phyloP scores from a whole-genome alignment of 2,113 vertebrate species.

The Rattus rattus region DNA sequence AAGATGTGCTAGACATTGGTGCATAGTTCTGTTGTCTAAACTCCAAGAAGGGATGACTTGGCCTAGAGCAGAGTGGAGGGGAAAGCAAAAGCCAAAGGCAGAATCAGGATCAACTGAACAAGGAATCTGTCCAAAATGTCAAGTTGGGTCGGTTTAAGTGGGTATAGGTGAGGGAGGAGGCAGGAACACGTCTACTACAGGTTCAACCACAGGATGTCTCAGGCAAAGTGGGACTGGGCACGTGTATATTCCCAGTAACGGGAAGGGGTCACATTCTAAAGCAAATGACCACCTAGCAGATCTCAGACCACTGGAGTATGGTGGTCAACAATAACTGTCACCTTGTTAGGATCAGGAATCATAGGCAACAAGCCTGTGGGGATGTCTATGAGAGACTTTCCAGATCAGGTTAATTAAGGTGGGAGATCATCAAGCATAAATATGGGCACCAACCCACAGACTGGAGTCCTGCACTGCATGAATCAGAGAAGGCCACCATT shows the following conservation, averaged over 20 bases:
- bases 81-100: neutral
- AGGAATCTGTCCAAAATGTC: neutral
- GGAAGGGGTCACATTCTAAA: neutral
- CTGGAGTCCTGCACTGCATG: neutral
- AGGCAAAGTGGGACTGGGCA: neutral
- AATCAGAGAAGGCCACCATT: neutral
- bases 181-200: neutral
- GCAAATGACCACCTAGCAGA: neutral
- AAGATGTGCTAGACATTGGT: neutral
- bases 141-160: no score
- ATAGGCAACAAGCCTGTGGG: neutral
- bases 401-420: neutral
- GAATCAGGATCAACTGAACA: neutral
- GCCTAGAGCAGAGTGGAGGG: neutral
- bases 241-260: neutral
- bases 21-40: neutral
- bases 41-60: neutral
- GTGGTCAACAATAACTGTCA: neutral
- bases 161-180: no score
- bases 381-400: neutral
- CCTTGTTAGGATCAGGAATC: neutral
- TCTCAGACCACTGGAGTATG: neutral
- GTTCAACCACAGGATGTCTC: neutral
- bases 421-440: neutral
- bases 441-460: neutral